phyloP scores from a whole-genome alignment of 1,140 invertebrate genomes.

The Pseudomyrmex gracilis region DNA sequence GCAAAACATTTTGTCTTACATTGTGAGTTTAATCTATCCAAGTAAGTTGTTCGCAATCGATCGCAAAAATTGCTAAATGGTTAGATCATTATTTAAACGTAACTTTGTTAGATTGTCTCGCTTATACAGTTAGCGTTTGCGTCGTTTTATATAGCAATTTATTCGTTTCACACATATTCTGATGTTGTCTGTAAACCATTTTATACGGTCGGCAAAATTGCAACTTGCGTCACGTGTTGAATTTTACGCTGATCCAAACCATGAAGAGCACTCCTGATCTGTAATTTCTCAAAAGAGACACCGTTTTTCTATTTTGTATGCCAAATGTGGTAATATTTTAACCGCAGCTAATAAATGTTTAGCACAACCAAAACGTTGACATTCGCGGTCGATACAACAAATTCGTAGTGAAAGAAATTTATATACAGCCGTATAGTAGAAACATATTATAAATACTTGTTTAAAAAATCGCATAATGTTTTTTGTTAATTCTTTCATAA shows the following conservation, averaged over 20 bases:
- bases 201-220: conserved; percentile 43
- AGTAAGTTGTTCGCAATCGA: too few relatives aligned
- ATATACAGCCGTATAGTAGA: neutral
- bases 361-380: too few relatives aligned
- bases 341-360: conserved; percentile 11
- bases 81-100: neutral
- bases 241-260: conserved; percentile 39
- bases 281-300: conserved; percentile 30
- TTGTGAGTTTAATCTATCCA: neutral
- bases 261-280: conserved; percentile 52
- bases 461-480: too few relatives aligned
- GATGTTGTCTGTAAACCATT: conserved; percentile 39
- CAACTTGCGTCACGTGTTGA: conserved; percentile 27
- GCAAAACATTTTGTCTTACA: neutral
- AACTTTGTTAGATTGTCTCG: conserved; percentile 27
- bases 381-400: too few relatives aligned
- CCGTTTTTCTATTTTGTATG: conserved; percentile 32
- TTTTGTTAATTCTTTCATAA: too few relatives aligned
- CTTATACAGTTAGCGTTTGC: neutral
- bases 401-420: too few relatives aligned
- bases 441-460: neutral
- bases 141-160: neutral
- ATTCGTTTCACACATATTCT: conserved; percentile 5
- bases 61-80: neutral
- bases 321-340: conserved; percentile 51